phyloP scores from a whole-genome alignment of 1,140 invertebrate species.

The Papilio aristodemus region DNA sequence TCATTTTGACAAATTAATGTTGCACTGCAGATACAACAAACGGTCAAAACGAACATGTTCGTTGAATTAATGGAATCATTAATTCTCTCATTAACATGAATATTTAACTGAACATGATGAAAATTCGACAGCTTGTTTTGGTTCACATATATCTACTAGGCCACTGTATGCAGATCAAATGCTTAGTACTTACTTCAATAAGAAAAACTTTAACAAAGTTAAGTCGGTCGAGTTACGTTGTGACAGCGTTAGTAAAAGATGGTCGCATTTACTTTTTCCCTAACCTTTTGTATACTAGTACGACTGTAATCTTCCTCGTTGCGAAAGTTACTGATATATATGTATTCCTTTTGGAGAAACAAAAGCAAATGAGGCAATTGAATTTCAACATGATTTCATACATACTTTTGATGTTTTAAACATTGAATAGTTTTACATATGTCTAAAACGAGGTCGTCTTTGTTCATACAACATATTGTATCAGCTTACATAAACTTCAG shows the following conservation, averaged over 20 bases:
- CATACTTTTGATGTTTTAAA: conserved; percentile 13
- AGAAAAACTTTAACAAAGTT: no score
- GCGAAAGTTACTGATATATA: no score
- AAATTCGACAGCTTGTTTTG: neutral
- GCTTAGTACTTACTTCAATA: no score
- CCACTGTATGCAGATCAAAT: no score
- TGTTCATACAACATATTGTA: conserved; percentile 1
- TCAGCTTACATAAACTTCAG: conserved; percentile 3
- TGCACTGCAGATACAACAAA: conserved; percentile 5
- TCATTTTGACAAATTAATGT: conserved; percentile 15
- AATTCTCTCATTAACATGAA: neutral
- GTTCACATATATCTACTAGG: no score
- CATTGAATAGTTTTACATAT: conserved; percentile 20
- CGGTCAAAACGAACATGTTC: neutral
- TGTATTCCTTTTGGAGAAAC: no score
- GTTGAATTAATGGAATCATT: neutral
- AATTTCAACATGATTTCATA: neutral
- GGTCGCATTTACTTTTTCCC: no score
- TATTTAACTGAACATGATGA: neutral
- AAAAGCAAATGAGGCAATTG: conserved; percentile 1
- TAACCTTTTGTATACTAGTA: no score
- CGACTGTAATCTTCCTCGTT: no score
- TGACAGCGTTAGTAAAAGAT: no score
- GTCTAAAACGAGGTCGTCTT: conserved; percentile 17
- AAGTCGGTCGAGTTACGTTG: no score